phyloP scores from a whole-genome alignment of 2,888 invertebrate species.

The Micropterix aruncella region DNA sequence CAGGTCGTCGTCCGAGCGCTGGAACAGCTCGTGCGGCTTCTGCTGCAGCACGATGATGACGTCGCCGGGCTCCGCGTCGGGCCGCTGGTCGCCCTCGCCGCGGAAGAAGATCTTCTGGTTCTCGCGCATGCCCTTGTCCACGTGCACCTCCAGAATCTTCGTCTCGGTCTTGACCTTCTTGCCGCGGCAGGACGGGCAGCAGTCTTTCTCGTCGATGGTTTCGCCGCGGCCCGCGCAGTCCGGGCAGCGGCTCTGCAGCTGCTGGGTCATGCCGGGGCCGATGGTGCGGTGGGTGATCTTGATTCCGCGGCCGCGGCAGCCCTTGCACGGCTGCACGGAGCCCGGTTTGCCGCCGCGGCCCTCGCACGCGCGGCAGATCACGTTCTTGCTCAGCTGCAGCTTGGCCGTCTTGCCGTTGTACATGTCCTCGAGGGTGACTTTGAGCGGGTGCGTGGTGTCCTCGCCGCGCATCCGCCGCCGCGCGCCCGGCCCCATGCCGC shows the following conservation, averaged over 20 bases:
- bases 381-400: conserved; percentile 68
- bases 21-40: conserved; percentile 66
- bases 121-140: conserved; percentile 83
- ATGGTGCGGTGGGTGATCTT: conserved; percentile 62
- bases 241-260: conserved; percentile 44
- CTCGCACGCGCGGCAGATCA: conserved; percentile 62
- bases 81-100: conserved; percentile 85
- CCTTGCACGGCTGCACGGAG: conserved; percentile 48
- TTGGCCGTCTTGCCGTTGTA: conserved; percentile 82
- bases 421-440: conserved; percentile 79
- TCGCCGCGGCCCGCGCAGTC: conserved; percentile 57
- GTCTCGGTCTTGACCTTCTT: conserved; percentile 71
- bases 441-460: conserved; percentile 70
- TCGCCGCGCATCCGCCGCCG: conserved; percentile 54
- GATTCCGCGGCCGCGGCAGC: conserved; percentile 66
- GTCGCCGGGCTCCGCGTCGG: conserved; percentile 76
- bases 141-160: conserved; percentile 73
- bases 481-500: conserved; percentile 30
- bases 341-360: conserved; percentile 67
- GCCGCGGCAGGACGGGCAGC: conserved; percentile 70
- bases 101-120: conserved; percentile 74
- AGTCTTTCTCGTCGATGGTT: conserved; percentile 66
- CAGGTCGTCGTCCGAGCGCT: conserved; percentile 62
- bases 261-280: conserved; percentile 46
- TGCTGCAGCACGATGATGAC: conserved; percentile 76